A percentile compares a stretch with the other conserved stretches of the same genome.
Conservation (phyloP, 1,140 invertebrate genomes). For the Holotrichia oblita region DNA sequence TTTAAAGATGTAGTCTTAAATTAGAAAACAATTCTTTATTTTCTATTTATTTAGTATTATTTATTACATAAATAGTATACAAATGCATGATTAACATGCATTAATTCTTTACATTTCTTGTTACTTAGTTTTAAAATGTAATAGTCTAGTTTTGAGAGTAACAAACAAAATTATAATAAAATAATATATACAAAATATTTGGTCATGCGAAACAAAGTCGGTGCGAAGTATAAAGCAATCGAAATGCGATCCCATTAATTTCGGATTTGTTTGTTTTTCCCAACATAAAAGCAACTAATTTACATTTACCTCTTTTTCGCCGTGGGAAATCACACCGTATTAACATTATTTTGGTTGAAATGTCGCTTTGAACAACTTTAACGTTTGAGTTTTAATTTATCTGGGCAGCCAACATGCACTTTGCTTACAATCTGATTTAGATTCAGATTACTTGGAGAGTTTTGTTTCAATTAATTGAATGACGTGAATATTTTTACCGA, state of each 20-base stretch:
- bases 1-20: too few species aligned
- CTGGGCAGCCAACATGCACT: neutral
- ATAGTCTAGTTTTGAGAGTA: neutral
- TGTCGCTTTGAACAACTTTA: neutral
- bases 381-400: neutral
- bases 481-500: neutral
- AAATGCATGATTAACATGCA: too few species aligned
- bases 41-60: too few species aligned
- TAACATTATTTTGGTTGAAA: slow-evolving; percentile 3
- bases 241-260: neutral
- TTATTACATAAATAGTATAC: too few species aligned
- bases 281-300: neutral
- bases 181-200: neutral
- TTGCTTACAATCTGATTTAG: neutral
- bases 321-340: slow-evolving; percentile 4
- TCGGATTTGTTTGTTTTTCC: neutral
- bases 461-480: neutral
- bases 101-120: too few species aligned
- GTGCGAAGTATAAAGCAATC: neutral
- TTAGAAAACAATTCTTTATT: too few species aligned
- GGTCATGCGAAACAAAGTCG: neutral
- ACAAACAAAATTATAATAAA: neutral
- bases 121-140: too few species aligned
- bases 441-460: neutral
- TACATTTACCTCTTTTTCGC: neutral